Conservation (phyloP, 2,888 invertebrate species). For the Hypsopygia costalis region DNA sequence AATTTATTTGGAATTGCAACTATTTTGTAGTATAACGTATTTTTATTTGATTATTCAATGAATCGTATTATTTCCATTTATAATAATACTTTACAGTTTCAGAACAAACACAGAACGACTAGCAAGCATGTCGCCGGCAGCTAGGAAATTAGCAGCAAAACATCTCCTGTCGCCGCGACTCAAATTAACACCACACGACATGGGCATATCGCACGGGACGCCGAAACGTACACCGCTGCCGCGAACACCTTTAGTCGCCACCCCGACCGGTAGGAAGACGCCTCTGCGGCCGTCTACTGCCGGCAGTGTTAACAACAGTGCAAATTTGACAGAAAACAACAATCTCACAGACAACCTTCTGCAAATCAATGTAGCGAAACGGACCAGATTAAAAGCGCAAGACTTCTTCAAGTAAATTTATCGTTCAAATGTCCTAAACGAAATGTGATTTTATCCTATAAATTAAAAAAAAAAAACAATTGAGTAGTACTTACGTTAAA, state of each 20-base stretch:
- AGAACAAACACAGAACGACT: slow-evolving; percentile 88
- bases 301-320: slow-evolving; percentile 16
- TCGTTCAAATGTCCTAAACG: too few species aligned
- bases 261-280: slow-evolving; percentile 31
- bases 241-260: slow-evolving; percentile 39
- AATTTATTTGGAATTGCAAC: too few species aligned
- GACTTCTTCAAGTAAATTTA: slow-evolving; percentile 85
- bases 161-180: slow-evolving; percentile 70
- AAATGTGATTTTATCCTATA: too few species aligned
- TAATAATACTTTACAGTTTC: slow-evolving; percentile 71
- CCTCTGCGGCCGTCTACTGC: slow-evolving; percentile 18
- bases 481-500: too few species aligned
- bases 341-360: slow-evolving; percentile 92
- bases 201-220: slow-evolving; percentile 54
- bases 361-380: slow-evolving; percentile 87
- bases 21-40: too few species aligned
- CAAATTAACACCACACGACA: slow-evolving; percentile 59
- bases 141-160: slow-evolving; percentile 89
- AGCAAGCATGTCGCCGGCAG: slow-evolving; percentile 97
- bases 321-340: slow-evolving; percentile 50
- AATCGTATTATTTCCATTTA: too few species aligned
- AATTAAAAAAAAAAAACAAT: too few species aligned
- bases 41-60: too few species aligned
- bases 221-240: slow-evolving; percentile 39
- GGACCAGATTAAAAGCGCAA: slow-evolving; percentile 87